Base-by-base conservation (phyloP, 2,888 invertebrate species). In the Lomographa bimaculata region DNA sequence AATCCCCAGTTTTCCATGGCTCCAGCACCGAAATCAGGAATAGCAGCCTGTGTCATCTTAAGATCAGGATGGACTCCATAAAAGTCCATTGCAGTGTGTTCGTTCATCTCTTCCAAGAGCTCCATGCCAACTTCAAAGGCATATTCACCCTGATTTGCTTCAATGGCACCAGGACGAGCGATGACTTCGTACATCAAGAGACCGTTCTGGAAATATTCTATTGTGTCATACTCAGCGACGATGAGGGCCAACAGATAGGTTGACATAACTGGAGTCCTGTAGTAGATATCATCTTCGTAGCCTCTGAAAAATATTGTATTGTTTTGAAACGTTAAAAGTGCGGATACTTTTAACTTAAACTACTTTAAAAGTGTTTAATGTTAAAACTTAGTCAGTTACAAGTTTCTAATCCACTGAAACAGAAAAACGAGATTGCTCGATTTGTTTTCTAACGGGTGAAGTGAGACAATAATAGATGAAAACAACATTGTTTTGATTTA, bases 1-100 rank as follows among this genome's bases (percentile, higher is more conserved):
- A 96, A 77, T 3, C 95, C 96, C 95, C 95, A 96, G 69, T 96
- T 96, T 70, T 95, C 95, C 95, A 96, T 95, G 45, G 95, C 95
- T 35, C 94, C 94, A 54, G 93, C 93, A 12, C 91, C 84, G 68
- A 95, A 95, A 66, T 95, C 94, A 1, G 95, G 94, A 46, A 96
- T 92, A 1, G 95, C 93, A 4, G 95, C 93, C 54, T 95, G 92
- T 49, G 96, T 95, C 67, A 93, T 89, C 54, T 89, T 90, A 2
- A 89, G 44, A 16, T 79, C 58, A 0, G 51, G 10, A n/a, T 90
- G 79, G 59, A 92, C 91, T 1, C 69, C 53, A 29, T 90, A 72
- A 49, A 86, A 91, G 5, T 79, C 43, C 23, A 87, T 52, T 1
- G 41, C 90, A 54, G 95, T 91, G 69, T 92, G 91, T 24, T 87